Conservation (phyloP, 2,113 vertebrate species). For the Gymnocephalus cernua region DNA sequence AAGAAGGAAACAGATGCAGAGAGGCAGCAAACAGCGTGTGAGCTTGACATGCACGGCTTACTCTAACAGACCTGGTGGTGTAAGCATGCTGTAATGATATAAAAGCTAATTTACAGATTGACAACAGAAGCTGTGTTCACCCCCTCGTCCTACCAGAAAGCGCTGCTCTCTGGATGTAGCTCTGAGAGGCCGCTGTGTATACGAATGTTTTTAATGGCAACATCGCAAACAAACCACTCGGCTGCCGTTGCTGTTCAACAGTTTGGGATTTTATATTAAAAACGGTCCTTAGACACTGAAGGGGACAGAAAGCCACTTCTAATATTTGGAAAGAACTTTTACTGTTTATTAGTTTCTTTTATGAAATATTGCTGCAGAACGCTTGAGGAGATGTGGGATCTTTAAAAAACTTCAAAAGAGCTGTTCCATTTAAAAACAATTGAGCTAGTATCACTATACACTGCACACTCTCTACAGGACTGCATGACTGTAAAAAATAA, state of each 20-base stretch:
- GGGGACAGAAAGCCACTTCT: constrained; percentile 80
- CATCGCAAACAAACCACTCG: constrained; percentile 62
- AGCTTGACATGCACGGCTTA: constrained; percentile 20
- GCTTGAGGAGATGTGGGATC: constrained; percentile 67
- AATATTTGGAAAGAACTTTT: constrained; percentile 81
- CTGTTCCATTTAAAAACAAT: constrained; percentile 62
- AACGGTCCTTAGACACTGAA: constrained; percentile 57
- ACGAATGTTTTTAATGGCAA: constrained; percentile 77
- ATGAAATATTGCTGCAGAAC: constrained; percentile 74
- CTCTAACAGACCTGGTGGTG: constrained; percentile 47
- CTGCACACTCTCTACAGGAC: constrained; percentile 16
- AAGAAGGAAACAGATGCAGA: constrained; percentile 41
- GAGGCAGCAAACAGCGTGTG: constrained; percentile 49
- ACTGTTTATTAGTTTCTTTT: constrained; percentile 77
- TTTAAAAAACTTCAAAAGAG: constrained; percentile 70
- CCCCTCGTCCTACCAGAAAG: constrained; percentile 33
- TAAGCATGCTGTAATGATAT: constrained; percentile 56
- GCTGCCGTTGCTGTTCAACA: constrained; percentile 61
- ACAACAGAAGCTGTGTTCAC: constrained; percentile 77
- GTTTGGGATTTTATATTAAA: constrained; percentile 78
- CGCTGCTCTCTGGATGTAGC: constrained; percentile 48
- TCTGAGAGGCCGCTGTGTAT: constrained; percentile 73
- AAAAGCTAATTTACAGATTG: constrained; percentile 69
- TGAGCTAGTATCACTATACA: constrained; percentile 54
- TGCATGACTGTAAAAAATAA: constrained; percentile 42